Base-by-base conservation (phyloP, 2,888 invertebrate species). In the Phoronis australis region DNA sequence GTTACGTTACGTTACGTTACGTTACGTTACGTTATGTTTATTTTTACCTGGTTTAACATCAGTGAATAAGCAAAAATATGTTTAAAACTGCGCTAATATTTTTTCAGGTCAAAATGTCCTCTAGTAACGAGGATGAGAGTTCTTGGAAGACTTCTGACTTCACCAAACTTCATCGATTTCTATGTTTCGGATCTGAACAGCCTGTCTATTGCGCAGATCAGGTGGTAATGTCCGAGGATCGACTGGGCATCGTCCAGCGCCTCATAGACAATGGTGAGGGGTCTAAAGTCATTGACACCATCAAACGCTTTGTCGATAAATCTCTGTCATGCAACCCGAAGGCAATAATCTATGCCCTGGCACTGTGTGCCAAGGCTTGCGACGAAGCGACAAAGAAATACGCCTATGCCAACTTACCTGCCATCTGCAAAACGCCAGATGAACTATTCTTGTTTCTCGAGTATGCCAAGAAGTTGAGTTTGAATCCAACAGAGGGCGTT, bases 391-490 rank as follows among this genome's bases (percentile, higher is more conserved):
- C 83, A 1, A 82, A 83, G 58, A 76, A 79, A 49, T 80, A 79
- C 12, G 81, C 82, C 0, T 84, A 84, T 58, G 78, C 79, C 53
- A 80, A 79, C 18, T 78, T 82, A 2, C 61, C 75, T 45, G 78
- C 82, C 66, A 77, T 87, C 35, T 85, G 84, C 65, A 79, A 78
- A 55, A 80, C 80, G 43, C 82, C 87, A 5, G 81, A 84, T 57
- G 80, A 85, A 56, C 78, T 87, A 66, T 81, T 86, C 77, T 76
- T 82, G 4, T 86, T 85, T 61, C 79, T 83, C 47, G 82, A 82
- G 66, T 84, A 81, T 64, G 80, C 82, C 39, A 15, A 12, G 9
- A 9, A 31, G 15, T 9, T 9, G 15, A 9, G 9, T 9, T 9
- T 9, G 31, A 9, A 31, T 9, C 31, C 31, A 12, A 31, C 9